A percentile compares a stretch with the other conserved stretches of the same genome.
Conservation (phyloP, 2,113 vertebrate genomes). For the Dromiciops gliroides region DNA sequence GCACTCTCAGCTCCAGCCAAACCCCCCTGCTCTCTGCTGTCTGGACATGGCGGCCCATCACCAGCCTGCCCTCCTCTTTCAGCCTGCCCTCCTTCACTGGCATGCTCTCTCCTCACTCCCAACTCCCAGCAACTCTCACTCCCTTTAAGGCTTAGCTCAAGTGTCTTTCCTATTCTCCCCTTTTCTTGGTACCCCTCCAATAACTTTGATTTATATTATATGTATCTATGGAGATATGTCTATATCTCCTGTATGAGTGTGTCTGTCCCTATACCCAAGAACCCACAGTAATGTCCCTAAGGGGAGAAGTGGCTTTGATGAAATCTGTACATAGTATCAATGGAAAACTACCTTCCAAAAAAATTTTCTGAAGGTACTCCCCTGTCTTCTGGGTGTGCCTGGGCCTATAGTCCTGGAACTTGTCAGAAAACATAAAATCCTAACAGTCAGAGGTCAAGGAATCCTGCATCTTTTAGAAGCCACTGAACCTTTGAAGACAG, state of each 20-base stretch:
- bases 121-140: background rate
- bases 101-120: background rate
- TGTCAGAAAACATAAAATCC: background rate
- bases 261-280: background rate
- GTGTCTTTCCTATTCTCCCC: background rate
- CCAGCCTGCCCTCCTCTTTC: background rate
- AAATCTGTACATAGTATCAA: background rate
- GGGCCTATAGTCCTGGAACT: background rate
- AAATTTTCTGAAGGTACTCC: background rate
- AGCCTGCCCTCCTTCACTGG: background rate
- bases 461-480: background rate
- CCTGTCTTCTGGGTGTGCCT: background rate
- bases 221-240: background rate
- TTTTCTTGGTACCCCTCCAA: background rate
- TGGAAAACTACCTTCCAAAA: background rate
- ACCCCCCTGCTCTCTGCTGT: background rate
- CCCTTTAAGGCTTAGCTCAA: background rate
- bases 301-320: background rate
- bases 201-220: background rate
- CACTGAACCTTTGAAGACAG: background rate
- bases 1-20: background rate
- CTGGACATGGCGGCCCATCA: background rate
- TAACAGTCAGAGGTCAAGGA: background rate
- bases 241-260: background rate
- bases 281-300: background rate